A percentile compares a stretch with the other conserved stretches of the same genome.
phyloP scores from a whole-genome alignment of 92 coral and sea anemone genomes.

The Phenganax subtilis region DNA sequence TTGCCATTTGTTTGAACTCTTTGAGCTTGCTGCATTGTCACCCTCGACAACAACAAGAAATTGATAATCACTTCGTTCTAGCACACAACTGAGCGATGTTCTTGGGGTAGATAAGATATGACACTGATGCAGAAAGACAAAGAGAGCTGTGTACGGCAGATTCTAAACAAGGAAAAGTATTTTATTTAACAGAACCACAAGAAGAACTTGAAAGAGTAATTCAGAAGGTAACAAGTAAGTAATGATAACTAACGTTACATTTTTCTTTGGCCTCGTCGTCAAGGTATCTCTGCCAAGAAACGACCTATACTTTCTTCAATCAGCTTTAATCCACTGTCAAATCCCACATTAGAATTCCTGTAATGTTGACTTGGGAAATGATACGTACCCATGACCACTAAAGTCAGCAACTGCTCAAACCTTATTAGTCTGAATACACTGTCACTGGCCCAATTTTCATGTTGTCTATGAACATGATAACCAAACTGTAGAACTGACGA shows the following conservation, averaged over 20 bases:
- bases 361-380: constrained; percentile 14
- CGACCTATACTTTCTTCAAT: background rate
- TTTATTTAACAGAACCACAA: too few species aligned
- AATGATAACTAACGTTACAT: constrained; percentile 26
- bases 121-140: background rate
- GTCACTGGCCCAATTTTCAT: too few species aligned
- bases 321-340: constrained; percentile 17
- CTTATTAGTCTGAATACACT: background rate
- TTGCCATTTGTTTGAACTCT: constrained; percentile 16
- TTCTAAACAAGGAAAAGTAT: too few species aligned
- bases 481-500: too few species aligned
- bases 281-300: constrained; percentile 34
- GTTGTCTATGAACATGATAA: too few species aligned
- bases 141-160: background rate
- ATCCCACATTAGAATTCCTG: background rate
- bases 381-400: background rate
- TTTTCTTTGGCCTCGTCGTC: constrained; percentile 28
- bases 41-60: constrained; percentile 22
- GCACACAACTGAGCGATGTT: constrained; percentile 2
- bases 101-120: background rate
- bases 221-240: constrained; percentile 33
- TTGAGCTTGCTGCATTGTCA: background rate
- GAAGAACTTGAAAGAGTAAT: background rate
- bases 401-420: background rate
- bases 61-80: background rate